Evolutionary conservation across 2,113 vertebrate genomes (phyloP), one percentile per base, ranked within the genome.

Genomic region (Clarias macrocephalus): DNA sequence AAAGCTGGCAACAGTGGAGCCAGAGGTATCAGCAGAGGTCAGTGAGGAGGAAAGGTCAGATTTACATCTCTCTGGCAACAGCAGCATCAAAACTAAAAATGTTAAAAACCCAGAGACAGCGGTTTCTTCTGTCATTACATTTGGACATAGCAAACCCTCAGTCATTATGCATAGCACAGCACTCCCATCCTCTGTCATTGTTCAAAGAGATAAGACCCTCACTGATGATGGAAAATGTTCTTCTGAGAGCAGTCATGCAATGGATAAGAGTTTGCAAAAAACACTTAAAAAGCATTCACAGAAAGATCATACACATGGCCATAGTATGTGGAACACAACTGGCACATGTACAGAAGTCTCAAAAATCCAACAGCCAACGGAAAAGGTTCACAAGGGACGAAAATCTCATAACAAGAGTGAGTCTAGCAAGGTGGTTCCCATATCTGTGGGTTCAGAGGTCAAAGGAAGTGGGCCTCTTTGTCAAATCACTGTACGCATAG

Each of bases 401-500:
- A 92, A 93, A 88, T 89, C 93, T 82, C 94, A 95, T 16, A 93
- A 92, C 77, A 96, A 95, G 86, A 95, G 93, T 85, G 95, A 96
- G 0, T 92, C 91, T 79, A 95, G 95, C 76, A 97, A 97, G 90
- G 95, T 95, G 12, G 93, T 94, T 3, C 95, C 95, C 0, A 87
- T 92, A 80, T 93, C 95, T 0, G 57, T 89, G 1, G 89, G 93
- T 11, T 93, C 95, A 28, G 95, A 94, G 48, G 92, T 93, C 92
- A 95, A 94, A 23, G 92, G 95, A 0, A 87, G 93, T 1, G 96
- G 96, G 5, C 96, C 97, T 0, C 94, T 98, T 77, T 98, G 97
- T 91, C 97, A 97, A 93, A 98, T 98, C 90, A 98, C 97, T n/a
- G 97, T 98, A 72, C 95, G 97, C 6, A 97, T 98, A 0, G 97